These are phyloP conservation scores for Acleris cristana DNA, from an alignment of 2,888 invertebrate species.

Conservation along the genomic window DNA sequence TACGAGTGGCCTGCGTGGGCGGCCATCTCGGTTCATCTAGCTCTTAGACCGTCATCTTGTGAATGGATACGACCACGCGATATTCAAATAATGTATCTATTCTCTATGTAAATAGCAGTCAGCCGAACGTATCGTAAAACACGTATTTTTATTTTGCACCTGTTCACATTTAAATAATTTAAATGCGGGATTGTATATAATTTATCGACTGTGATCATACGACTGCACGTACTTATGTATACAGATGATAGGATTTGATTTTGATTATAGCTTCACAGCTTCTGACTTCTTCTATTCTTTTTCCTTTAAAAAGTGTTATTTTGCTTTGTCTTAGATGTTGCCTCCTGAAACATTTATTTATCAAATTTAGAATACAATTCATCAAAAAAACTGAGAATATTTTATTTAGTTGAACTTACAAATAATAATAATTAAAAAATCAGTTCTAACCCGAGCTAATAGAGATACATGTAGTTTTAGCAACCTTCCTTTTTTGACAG, in stretches of 20 bases:
- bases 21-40: constrained; percentile 13
- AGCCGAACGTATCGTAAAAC: constrained; percentile 24
- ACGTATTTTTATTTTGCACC: constrained; percentile 29
- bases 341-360: too few relatives aligned
- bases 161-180: constrained; percentile 27
- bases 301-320: too few relatives aligned
- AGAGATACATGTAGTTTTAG: constrained; percentile 15
- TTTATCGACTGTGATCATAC: background rate
- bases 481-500: constrained; percentile 27
- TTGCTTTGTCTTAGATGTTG: too few relatives aligned
- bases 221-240: background rate
- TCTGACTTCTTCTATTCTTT: too few relatives aligned
- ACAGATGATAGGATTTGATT: too few relatives aligned
- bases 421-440: constrained; percentile 8
- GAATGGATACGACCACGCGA: constrained; percentile 31
- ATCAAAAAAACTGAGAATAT: too few relatives aligned
- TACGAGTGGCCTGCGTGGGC: constrained; percentile 22
- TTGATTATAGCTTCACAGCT: too few relatives aligned
- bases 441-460: constrained; percentile 14
- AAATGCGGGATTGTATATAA: background rate
- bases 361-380: too few relatives aligned
- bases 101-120: constrained; percentile 28
- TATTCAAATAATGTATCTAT: constrained; percentile 21
- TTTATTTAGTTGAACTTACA: too few relatives aligned
- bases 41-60: constrained; percentile 13